Conservation (phyloP, 2,113 vertebrate genomes). For the Anolis sagrei region DNA sequence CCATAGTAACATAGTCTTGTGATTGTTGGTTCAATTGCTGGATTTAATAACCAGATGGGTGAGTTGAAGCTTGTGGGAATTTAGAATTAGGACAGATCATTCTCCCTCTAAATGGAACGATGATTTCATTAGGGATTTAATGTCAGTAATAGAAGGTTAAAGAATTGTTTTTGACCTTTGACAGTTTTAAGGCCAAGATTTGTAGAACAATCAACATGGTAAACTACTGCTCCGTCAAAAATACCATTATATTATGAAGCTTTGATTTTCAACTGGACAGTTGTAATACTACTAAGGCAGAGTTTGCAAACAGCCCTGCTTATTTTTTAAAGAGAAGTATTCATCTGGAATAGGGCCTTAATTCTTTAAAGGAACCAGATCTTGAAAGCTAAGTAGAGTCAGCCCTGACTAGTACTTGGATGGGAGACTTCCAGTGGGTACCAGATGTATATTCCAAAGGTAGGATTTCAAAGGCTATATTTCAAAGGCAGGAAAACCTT, state of each 20-base stretch:
- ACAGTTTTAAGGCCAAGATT: not conserved
- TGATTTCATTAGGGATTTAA: conserved; percentile 12
- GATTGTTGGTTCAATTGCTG: fast-evolving
- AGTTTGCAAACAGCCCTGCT: not conserved
- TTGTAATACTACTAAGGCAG: not conserved
- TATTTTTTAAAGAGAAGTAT: not conserved
- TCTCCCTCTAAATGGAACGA: not conserved
- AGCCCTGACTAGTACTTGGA: too few species aligned
- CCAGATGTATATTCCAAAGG: too few species aligned
- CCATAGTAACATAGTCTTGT: not conserved
- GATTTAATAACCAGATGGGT: not conserved
- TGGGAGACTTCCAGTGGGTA: too few species aligned
- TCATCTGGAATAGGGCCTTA: too few species aligned
- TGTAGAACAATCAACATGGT: not conserved
- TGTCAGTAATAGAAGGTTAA: not conserved
- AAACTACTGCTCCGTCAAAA: not conserved
- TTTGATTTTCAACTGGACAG: not conserved
- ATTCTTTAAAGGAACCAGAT: too few species aligned
- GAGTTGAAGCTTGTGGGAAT: conserved; percentile 9
- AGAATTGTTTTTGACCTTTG: conserved; percentile 5
- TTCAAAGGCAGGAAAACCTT: too few species aligned
- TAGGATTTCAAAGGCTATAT: too few species aligned
- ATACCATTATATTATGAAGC: not conserved
- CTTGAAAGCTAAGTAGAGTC: too few species aligned
- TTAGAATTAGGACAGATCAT: not conserved